phyloP scores from a whole-genome alignment of 2,888 invertebrate genomes.

The Rhagium mordax region DNA sequence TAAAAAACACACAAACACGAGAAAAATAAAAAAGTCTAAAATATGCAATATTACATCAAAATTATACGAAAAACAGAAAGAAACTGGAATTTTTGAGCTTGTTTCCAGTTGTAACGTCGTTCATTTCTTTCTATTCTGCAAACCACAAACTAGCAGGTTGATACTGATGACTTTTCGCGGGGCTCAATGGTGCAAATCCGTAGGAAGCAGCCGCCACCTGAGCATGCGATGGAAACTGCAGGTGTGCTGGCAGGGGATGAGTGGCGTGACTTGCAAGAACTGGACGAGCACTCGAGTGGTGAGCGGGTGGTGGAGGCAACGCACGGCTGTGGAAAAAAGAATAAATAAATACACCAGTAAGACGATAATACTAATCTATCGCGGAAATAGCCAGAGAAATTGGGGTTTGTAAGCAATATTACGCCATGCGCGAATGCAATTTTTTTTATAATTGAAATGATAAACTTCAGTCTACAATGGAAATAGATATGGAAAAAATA shows the following conservation, averaged over 20 bases:
- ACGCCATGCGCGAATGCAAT: too few relatives aligned
- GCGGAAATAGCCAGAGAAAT: too few relatives aligned
- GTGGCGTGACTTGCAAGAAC: constrained; percentile 78
- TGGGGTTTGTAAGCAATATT: too few relatives aligned
- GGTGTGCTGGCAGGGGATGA: constrained; percentile 87
- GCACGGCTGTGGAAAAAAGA: constrained; percentile 71
- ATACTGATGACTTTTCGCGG: constrained; percentile 80
- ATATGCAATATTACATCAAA: constrained; percentile 36
- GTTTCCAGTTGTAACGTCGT: constrained; percentile 2
- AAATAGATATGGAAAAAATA: too few relatives aligned
- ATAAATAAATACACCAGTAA: too few relatives aligned
- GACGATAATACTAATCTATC: too few relatives aligned
- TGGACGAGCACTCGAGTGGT: constrained; percentile 83
- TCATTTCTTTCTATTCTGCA: constrained; percentile 73
- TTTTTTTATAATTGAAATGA: too few relatives aligned
- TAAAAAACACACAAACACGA: constrained; percentile 38
- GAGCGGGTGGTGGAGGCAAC: constrained; percentile 85
- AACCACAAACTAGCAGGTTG: constrained; percentile 81
- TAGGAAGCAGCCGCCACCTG: constrained; percentile 75
- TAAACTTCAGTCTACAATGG: too few relatives aligned
- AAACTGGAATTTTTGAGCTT: constrained; percentile 23
- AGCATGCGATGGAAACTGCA: constrained; percentile 82
- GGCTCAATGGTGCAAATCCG: constrained; percentile 81
- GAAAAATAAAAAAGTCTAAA: constrained; percentile 28
- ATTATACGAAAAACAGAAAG: not conserved